Evolutionary conservation across 1,140 invertebrate species (phyloP).

Genomic region (Lysiphlebus fabarum): DNA sequence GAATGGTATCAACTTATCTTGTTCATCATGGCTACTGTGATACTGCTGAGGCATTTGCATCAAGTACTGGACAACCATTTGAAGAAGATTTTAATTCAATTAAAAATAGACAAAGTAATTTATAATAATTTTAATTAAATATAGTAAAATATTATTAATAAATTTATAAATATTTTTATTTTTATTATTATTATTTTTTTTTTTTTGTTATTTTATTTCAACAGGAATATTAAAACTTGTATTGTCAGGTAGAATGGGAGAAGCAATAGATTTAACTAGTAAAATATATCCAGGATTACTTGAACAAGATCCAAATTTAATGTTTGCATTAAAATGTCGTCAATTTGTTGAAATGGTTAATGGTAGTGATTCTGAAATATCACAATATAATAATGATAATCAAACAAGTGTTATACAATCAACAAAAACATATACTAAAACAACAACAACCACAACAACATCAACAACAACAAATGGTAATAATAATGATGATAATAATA

Average conservation of each 20-base stretch:
- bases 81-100: constrained; percentile 92
- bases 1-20: constrained; percentile 95
- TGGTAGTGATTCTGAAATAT: constrained; percentile 73
- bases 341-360: constrained; percentile 97
- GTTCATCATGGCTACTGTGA: constrained; percentile 97
- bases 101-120: constrained; percentile 93
- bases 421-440: constrained; percentile 63
- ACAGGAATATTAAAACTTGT: constrained; percentile 91
- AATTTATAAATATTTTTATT: background rate
- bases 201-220: constrained; percentile 33
- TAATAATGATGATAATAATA: constrained; percentile 52
- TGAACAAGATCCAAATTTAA: constrained; percentile 83
- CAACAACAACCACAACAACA: constrained; percentile 62
- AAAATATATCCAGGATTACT: constrained; percentile 87
- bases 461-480: constrained; percentile 53
- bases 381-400: constrained; percentile 54
- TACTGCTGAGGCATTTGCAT: constrained; percentile 93
- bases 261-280: constrained; percentile 88
- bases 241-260: constrained; percentile 86
- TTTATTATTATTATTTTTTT: constrained; percentile 3
- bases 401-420: constrained; percentile 74
- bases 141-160: background rate
- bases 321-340: constrained; percentile 93
- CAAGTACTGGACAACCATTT: constrained; percentile 84
- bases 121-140: constrained; percentile 1